Evolutionary conservation across 2,888 invertebrate genomes (phyloP).

Genomic region (Nephrotoma appendiculata): DNA sequence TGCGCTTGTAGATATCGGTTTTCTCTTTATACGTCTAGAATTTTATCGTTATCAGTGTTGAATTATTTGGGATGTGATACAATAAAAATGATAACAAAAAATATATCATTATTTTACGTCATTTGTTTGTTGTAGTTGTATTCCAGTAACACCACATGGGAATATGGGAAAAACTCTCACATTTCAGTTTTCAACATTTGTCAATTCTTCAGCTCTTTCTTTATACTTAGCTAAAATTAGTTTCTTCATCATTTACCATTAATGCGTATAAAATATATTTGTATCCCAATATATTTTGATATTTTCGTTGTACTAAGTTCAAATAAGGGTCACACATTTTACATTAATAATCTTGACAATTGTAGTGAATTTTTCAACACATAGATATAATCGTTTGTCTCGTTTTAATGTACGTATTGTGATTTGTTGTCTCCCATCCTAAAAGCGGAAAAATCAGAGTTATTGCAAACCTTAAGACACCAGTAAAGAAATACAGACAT

Average conservation of each 20-base stretch:
- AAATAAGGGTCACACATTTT: background rate
- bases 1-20: background rate
- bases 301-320: background rate
- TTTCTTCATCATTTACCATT: background rate
- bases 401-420: no score
- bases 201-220: background rate
- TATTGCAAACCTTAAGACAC: no score
- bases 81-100: background rate
- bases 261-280: background rate
- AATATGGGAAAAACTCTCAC: background rate
- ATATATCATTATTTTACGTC: background rate
- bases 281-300: background rate
- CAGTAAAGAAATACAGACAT: no score
- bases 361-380: background rate
- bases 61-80: background rate
- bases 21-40: background rate
- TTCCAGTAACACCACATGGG: background rate
- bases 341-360: background rate
- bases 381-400: background rate
- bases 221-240: background rate
- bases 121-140: background rate
- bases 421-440: no score
- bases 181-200: background rate
- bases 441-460: no score
- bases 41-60: background rate